Conservation (phyloP, 2,113 vertebrate species). For the Amblyornis subalaris region DNA sequence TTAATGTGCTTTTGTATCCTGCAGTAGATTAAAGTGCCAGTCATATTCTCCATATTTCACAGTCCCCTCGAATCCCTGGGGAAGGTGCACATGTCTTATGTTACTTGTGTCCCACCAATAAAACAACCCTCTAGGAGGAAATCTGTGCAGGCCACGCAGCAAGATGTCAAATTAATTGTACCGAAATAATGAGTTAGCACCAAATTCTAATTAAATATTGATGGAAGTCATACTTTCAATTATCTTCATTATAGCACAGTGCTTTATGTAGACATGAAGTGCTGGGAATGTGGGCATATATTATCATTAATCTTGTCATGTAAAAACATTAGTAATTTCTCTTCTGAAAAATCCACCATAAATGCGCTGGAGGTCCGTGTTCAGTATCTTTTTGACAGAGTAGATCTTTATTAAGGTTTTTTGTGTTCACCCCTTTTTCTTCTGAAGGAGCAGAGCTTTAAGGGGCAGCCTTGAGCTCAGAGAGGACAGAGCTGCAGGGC, state of each 20-base stretch:
- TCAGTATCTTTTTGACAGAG: background rate
- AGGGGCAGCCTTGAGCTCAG: background rate
- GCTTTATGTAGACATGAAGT: conserved; percentile 67
- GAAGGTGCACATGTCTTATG: conserved; percentile 23
- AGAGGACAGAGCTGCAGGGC: background rate
- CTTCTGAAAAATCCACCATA: background rate
- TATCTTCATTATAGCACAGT: conserved; percentile 72
- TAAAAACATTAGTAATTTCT: conserved; percentile 30
- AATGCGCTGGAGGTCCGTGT: background rate
- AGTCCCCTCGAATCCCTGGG: conserved; percentile 1
- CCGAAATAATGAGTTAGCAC: conserved; percentile 75
- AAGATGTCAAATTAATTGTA: conserved; percentile 77
- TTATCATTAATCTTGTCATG: conserved; percentile 53
- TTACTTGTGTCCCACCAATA: conserved; percentile 37
- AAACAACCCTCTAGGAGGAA: conserved; percentile 59
- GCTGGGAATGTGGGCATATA: conserved; percentile 23
- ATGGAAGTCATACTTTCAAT: conserved; percentile 76
- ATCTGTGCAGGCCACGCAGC: conserved; percentile 59
- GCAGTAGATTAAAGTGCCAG: conserved; percentile 61
- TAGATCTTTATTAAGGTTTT: background rate
- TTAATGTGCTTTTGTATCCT: conserved; percentile 23
- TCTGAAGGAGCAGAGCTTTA: background rate
- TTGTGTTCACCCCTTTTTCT: background rate
- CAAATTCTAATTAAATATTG: conserved; percentile 83
- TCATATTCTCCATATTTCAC: conserved; percentile 49